These are phyloP conservation scores for Borostomias antarcticus DNA, from an alignment of 2,797 vertebrate genomes.

Conservation along the genomic window DNA sequence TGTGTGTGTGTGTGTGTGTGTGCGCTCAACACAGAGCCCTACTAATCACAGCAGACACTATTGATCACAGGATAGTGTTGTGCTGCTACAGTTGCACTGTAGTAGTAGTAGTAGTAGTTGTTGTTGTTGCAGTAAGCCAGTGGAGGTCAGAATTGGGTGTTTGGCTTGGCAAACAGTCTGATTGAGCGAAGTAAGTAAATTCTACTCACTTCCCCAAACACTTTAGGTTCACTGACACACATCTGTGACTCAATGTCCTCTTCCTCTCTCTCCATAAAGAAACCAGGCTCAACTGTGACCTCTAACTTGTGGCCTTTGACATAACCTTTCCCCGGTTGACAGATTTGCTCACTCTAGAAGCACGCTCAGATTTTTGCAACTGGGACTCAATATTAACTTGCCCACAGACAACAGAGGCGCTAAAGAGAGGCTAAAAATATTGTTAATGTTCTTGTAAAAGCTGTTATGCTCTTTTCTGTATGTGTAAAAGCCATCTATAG, in stretches of 20 bases:
- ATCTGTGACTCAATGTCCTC: neutral
- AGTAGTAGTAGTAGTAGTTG: no score
- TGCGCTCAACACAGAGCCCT: slow-evolving; percentile 37
- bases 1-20: no score
- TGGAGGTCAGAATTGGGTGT: slow-evolving; percentile 16
- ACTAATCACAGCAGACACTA: slow-evolving; percentile 35
- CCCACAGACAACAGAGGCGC: neutral
- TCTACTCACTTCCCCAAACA: slow-evolving; percentile 28
- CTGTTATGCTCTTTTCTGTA: neutral
- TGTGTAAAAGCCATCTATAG: neutral
- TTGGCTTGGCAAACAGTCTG: slow-evolving; percentile 24
- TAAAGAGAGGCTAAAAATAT: neutral
- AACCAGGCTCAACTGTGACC: slow-evolving; percentile 52
- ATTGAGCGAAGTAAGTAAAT: slow-evolving; percentile 25
- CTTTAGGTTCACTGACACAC: neutral
- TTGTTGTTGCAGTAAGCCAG: slow-evolving; percentile 37
- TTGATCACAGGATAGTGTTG: slow-evolving; percentile 40
- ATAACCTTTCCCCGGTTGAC: slow-evolving; percentile 44
- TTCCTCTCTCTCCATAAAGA: slow-evolving; percentile 38
- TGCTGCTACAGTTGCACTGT: no score
- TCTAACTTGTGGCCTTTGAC: slow-evolving; percentile 55
- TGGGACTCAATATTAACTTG: neutral
- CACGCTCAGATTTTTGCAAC: neutral
- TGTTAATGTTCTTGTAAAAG: neutral
- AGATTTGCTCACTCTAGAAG: slow-evolving; percentile 30